Evolutionary conservation across 2,888 invertebrate species (phyloP), one percentile per base, ranked within the genome.

Genomic region (Chalcosyrphus nemorum): DNA sequence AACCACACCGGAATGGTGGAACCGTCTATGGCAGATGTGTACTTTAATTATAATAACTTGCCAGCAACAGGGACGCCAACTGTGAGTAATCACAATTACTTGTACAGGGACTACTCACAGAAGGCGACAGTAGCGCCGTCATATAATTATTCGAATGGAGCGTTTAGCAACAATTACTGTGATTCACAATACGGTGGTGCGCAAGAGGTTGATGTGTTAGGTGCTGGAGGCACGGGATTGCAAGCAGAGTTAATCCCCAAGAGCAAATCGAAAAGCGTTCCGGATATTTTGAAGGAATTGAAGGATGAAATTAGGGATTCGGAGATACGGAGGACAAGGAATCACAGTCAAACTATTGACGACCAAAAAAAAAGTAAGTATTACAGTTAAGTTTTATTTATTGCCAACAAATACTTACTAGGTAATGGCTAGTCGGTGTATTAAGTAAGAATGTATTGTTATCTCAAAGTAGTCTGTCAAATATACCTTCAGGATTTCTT

Each of bases 231-330:
- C 54, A 88, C 87, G 87, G 85, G 87, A 78, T 89, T 90, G 88
- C 90, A 90, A 87, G 89, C 87, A 57, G 86, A 86, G 19, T 72
- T 89, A 74, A 88, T 89, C 21, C 86, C 90, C 35, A 93, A 92
- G 81, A 93, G 92, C 4, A 91, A 93, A 86, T 94, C 93, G 0
- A 92, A 93, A 87, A 95, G 94, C 90, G 95, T 96, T 45, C 95
- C 96, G 0, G 94, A 95, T 89, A 95, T 96, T 89, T 93, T 96
- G 17, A 94, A 94, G 88, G 95, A 96, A 87, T 92, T 96, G 82
- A 94, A 95, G 89, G 94, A 94, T 86, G 95, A 96, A 90, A 92
- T 93, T 13, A 92, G 92, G 70, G 91, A 92, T 54, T 92, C 93
- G 56, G 92, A 92, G 2, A 92, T 92, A 71, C 93, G 93, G 75